These are phyloP conservation scores for Pelobates cultripes DNA, from an alignment of 2,797 vertebrate species.

Conservation along the genomic window DNA sequence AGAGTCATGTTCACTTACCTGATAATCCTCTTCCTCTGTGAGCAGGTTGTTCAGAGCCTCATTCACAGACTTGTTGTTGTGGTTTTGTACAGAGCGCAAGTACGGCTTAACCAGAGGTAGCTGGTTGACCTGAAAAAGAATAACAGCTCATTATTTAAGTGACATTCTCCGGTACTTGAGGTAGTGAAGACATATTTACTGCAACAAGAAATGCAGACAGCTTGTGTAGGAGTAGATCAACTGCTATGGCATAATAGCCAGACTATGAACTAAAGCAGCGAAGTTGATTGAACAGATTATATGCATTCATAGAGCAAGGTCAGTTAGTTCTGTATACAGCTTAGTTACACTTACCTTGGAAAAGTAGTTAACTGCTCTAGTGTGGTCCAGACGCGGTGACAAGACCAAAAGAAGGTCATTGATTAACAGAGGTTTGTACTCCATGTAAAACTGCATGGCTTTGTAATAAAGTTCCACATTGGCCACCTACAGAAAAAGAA, in stretches of 20 bases:
- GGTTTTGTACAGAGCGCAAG: constrained; percentile 88
- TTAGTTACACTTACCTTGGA: constrained; percentile 75
- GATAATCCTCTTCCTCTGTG: constrained; percentile 90
- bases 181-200: too few species aligned
- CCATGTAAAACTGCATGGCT: constrained; percentile 88
- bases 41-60: constrained; percentile 89
- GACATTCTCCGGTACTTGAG: too few species aligned
- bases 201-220: too few species aligned
- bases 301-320: too few species aligned
- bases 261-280: too few species aligned
- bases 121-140: constrained; percentile 75
- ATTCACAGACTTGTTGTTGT: constrained; percentile 90
- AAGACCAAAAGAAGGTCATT: constrained; percentile 87
- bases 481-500: constrained; percentile 75
- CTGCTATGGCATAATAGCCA: too few species aligned
- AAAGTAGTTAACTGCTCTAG: constrained; percentile 84
- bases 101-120: constrained; percentile 89
- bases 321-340: too few species aligned
- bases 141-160: too few species aligned
- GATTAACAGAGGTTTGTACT: constrained; percentile 86
- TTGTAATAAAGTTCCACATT: constrained; percentile 92
- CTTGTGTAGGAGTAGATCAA: too few species aligned
- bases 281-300: too few species aligned
- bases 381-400: constrained; percentile 88
- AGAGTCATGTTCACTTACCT: constrained; percentile 70